phyloP scores from a whole-genome alignment of 2,113 vertebrate genomes.

The Cochlearius cochlearius region DNA sequence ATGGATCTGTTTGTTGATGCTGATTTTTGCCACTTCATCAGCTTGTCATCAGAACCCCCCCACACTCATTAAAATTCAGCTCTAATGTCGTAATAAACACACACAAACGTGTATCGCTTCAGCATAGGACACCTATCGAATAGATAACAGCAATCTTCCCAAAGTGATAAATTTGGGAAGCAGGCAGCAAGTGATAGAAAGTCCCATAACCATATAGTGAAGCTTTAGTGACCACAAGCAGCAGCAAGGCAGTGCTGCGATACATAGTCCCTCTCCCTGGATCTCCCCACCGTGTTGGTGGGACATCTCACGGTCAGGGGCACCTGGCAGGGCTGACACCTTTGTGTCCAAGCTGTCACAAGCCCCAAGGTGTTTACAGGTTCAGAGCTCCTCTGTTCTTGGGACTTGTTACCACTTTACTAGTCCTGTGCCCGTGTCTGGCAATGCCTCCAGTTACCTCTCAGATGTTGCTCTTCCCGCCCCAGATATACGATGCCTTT shows the following conservation, averaged over 20 bases:
- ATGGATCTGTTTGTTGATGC: not conserved
- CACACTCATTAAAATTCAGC: not conserved
- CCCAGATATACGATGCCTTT: not conserved
- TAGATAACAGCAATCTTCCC: not conserved
- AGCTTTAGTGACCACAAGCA: not conserved
- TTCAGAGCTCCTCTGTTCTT: not conserved
- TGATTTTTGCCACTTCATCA: not conserved
- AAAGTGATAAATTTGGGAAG: not conserved
- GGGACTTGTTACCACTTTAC: not conserved
- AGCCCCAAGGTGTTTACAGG: not conserved
- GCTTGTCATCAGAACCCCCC: not conserved
- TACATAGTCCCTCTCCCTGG: not conserved
- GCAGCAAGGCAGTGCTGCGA: fast-evolving
- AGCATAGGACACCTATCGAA: not conserved
- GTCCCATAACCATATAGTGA: not conserved
- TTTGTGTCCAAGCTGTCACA: not conserved
- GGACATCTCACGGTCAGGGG: not conserved
- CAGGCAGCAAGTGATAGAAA: not conserved
- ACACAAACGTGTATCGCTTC: not conserved
- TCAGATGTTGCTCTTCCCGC: not conserved
- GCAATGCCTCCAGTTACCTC: not conserved
- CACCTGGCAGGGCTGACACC: not conserved
- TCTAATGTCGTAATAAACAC: not conserved
- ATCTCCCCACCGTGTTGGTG: no score
- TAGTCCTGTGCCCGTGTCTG: not conserved